Base-by-base conservation (phyloP, 2,113 vertebrate genomes). In the Sula dactylatra region DNA sequence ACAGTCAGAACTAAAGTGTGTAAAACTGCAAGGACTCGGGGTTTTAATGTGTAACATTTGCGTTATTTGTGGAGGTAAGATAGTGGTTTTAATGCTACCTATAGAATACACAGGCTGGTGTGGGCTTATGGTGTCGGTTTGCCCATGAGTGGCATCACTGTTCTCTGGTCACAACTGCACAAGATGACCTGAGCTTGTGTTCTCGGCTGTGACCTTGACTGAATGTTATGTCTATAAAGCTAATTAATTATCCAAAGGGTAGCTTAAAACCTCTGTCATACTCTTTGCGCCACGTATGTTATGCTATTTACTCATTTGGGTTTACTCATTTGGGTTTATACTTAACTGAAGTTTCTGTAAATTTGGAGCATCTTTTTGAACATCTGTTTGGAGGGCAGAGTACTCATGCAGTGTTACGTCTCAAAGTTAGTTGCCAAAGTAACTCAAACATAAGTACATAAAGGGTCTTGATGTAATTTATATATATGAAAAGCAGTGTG, bases 201-300 rank as follows among this genome's bases (percentile, higher is more conserved):
- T 54, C 16, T 16, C 14, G 21, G 25, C 25, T 45, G 26, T 93
- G 95, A 88, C 70, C 86, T 82, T 88, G 55, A 54, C 44, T 54
- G 18, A 38, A 1, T 12, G 8, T 15, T 1, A 0, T 49, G 12
- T 42, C 16, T 0, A 0, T n/a, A 12, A 50, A 71, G 19, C 27
- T 50, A n/a, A 13, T 12, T 4, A 3, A 0, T n/a, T 77, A 3
- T 25, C 52, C 5, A 31, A n/a, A 47, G 5, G 2, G 2, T 20
- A 13, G 10, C 13, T 50, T 73, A 29, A 86, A 65, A 34, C 0
- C 1, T 34, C 1, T 79, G 6, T 47, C 1, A 13, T 10, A 10
- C 7, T 27, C 3, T 20, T 49, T 34, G 4, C 0, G 3, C 5
- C 0, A 1, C 0, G 0, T 4, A 0, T 8, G 0, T 47, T 40